phyloP scores from a whole-genome alignment of 2,113 vertebrate species.

The Rhinopomastus cyanomelas region DNA sequence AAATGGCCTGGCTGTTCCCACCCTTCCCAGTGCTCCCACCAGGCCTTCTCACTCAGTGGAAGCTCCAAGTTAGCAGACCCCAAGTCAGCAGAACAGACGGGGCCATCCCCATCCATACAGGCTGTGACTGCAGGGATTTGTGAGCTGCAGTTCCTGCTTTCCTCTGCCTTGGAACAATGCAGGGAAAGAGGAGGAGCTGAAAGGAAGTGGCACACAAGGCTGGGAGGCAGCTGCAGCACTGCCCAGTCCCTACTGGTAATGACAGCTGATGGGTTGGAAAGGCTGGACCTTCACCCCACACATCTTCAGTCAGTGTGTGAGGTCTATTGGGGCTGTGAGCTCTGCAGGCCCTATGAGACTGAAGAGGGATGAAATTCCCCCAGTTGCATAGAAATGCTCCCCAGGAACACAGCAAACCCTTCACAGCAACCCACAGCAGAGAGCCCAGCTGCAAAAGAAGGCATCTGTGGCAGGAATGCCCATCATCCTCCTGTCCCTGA shows the following conservation, averaged over 20 bases:
- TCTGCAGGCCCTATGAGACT: not conserved
- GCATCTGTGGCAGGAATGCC: not conserved
- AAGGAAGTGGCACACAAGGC: not conserved
- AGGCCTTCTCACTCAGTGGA: not conserved
- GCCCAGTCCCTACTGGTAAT: fast-evolving
- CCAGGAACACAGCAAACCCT: not conserved
- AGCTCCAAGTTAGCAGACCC: conserved; percentile 32
- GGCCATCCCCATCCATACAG: not conserved
- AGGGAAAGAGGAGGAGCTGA: not conserved
- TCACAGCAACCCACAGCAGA: not conserved
- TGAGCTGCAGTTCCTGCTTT: not conserved
- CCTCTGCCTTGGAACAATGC: not conserved
- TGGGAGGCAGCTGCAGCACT: not conserved
- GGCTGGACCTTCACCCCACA: fast-evolving
- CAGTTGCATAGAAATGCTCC: not conserved
- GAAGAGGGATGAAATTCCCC: not conserved
- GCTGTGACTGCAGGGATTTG: not conserved
- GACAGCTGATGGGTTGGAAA: not conserved
- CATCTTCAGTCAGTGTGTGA: fast-evolving
- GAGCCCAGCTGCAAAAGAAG: not conserved
- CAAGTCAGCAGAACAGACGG: not conserved
- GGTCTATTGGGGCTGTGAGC: not conserved
- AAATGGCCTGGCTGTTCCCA: not conserved
- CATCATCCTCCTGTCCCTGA: not conserved
- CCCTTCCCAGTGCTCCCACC: not conserved